These are phyloP conservation scores for Acanthurus leucopareius DNA, from an alignment of 2,797 vertebrate species.

Conservation along the genomic window DNA sequence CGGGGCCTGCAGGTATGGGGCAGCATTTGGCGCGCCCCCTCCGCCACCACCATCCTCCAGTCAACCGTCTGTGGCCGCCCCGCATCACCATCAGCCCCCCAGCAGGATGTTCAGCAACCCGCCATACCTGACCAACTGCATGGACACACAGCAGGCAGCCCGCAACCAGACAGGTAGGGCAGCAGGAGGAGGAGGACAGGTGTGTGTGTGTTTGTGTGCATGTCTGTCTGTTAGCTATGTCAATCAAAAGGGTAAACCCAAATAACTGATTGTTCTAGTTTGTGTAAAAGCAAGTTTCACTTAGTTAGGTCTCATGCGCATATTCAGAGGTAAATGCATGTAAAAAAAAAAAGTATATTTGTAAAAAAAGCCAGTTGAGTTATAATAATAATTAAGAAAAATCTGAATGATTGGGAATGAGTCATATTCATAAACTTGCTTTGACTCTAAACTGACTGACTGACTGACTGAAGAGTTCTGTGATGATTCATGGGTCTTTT, in stretches of 20 bases:
- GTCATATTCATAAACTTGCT: slow-evolving; percentile 6
- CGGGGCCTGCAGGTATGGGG: slow-evolving; percentile 94
- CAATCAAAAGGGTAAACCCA: too few species aligned
- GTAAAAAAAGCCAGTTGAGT: neutral
- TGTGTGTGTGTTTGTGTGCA: slow-evolving; percentile 3
- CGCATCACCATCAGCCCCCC: slow-evolving; percentile 91
- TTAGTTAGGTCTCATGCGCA: neutral
- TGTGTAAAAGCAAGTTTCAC: slow-evolving; percentile 1
- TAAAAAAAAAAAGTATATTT: neutral
- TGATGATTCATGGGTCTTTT: neutral
- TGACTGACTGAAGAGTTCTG: too few species aligned
- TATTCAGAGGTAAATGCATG: neutral
- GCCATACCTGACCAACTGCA: slow-evolving; percentile 94
- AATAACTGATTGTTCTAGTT: neutral
- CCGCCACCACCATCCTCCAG: slow-evolving; percentile 67
- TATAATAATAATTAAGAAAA: neutral
- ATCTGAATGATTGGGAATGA: neutral
- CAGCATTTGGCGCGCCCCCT: slow-evolving; percentile 91
- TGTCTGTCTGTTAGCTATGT: neutral
- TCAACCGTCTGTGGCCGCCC: slow-evolving; percentile 91
- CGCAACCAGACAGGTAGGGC: slow-evolving; percentile 91
- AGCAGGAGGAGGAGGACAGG: neutral
- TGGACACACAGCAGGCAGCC: slow-evolving; percentile 91
- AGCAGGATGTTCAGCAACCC: slow-evolving; percentile 94
- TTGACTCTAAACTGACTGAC: neutral